Conservation (phyloP, 2,888 invertebrate species). For the Parapristionchus giblindavisi region DNA sequence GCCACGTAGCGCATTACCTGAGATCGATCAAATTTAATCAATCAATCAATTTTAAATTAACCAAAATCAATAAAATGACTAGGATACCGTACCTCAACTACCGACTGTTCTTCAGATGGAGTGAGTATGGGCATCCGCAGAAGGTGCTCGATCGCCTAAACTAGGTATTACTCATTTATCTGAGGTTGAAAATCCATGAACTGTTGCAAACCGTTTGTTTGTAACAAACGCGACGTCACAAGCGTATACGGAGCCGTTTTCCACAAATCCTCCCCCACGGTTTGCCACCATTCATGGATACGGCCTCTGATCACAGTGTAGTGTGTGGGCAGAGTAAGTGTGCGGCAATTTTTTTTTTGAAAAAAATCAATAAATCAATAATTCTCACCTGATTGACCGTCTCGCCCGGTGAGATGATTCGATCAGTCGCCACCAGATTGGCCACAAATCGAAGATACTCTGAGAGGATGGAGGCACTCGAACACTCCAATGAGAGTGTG, state of each 20-base stretch:
- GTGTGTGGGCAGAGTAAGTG: no score
- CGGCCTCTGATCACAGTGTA: no score
- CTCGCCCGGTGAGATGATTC: constrained; percentile 25
- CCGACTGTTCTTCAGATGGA: constrained; percentile 9
- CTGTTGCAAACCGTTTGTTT: no score
- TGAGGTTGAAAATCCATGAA: no score
- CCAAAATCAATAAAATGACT: neutral
- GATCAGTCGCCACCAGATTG: constrained; percentile 32
- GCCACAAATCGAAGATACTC: constrained; percentile 28
- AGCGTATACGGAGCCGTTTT: no score
- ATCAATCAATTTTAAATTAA: no score
- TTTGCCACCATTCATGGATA: no score
- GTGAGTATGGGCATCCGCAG: constrained; percentile 4
- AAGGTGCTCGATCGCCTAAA: constrained; percentile 20
- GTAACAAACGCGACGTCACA: no score
- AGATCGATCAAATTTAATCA: no score
- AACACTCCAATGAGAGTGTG: constrained; percentile 20
- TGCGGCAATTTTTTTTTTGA: no score
- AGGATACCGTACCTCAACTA: constrained; percentile 19
- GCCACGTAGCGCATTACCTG: constrained; percentile 42
- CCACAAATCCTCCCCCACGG: no score
- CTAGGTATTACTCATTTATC: no score
- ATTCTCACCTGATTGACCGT: constrained; percentile 29
- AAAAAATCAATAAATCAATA: neutral
- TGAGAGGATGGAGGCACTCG: constrained; percentile 10